Evolutionary conservation across 2,888 invertebrate genomes (phyloP).

Genomic region (Synergus itoensis): DNA sequence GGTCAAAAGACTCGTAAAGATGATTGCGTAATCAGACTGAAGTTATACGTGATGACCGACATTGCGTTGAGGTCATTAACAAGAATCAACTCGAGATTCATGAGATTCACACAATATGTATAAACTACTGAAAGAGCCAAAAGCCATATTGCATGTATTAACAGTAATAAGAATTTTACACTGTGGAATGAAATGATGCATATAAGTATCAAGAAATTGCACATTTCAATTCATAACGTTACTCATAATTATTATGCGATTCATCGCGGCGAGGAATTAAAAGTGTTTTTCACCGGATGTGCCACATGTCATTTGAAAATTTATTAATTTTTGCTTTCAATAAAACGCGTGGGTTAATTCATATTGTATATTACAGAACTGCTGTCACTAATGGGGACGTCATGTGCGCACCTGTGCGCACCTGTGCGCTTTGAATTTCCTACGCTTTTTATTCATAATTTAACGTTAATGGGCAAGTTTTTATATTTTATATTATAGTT

Average conservation of each 20-base stretch:
- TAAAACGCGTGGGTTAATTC: slow-evolving; percentile 27
- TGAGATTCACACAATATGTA: neutral
- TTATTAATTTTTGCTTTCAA: slow-evolving; percentile 28
- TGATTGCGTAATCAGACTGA: slow-evolving; percentile 22
- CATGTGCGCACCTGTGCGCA: slow-evolving; percentile 16
- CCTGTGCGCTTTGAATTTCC: slow-evolving; percentile 21
- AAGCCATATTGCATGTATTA: neutral
- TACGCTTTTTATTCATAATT: neutral
- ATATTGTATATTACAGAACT: slow-evolving; percentile 3
- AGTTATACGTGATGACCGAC: neutral
- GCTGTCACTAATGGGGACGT: slow-evolving; percentile 23
- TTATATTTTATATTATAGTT: neutral
- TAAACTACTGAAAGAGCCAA: neutral
- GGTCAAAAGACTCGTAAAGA: slow-evolving; percentile 23
- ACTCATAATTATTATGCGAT: neutral
- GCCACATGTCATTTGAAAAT: slow-evolving; percentile 7
- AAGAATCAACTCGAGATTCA: slow-evolving; percentile 6
- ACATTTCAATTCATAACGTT: neutral
- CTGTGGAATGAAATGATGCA: neutral
- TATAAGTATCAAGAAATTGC: neutral
- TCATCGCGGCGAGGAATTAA: neutral
- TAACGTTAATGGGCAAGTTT: slow-evolving; percentile 21
- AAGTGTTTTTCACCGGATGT: slow-evolving; percentile 7
- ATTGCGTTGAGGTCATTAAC: slow-evolving; percentile 25
- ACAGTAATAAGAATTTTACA: too few relatives aligned